Evolutionary conservation across 2,888 invertebrate genomes (phyloP).

Genomic region (Tiliacea citrago): DNA sequence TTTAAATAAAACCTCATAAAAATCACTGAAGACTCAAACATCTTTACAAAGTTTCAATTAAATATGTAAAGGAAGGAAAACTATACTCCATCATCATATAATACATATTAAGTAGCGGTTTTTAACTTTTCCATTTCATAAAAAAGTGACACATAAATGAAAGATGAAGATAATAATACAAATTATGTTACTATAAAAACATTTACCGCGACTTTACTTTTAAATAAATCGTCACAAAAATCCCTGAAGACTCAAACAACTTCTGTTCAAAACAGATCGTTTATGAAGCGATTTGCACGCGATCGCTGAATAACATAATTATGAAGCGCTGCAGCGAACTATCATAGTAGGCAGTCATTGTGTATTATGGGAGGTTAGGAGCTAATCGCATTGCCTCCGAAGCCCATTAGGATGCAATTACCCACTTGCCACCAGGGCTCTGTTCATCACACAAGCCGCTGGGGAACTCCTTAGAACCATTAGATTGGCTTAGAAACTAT

Average conservation of each 20-base stretch:
- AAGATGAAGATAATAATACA: neutral
- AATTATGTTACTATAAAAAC: too few species aligned
- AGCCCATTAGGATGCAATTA: constrained; percentile 69
- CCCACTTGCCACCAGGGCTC: constrained; percentile 64
- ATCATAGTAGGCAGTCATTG: constrained; percentile 51
- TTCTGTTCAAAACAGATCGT: constrained; percentile 31
- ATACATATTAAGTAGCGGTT: neutral
- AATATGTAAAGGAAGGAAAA: too few species aligned
- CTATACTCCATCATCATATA: neutral
- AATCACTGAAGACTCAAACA: neutral
- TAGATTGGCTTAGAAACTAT: constrained; percentile 30
- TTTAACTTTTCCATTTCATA: constrained; percentile 8
- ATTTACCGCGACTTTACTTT: neutral
- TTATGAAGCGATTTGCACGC: constrained; percentile 36
- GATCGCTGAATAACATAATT: constrained; percentile 54
- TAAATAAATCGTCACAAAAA: constrained; percentile 5
- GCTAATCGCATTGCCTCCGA: constrained; percentile 71
- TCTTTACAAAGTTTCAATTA: too few species aligned
- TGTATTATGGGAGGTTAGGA: constrained; percentile 67
- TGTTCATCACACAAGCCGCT: constrained; percentile 60
- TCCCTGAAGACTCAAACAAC: constrained; percentile 1
- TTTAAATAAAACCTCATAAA: neutral
- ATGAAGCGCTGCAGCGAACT: constrained; percentile 50
- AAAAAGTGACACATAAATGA: neutral
- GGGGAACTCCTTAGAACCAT: constrained; percentile 62